These are phyloP conservation scores for Phaenicophaeus curvirostris DNA, from an alignment of 2,797 vertebrate genomes.

Conservation along the genomic window DNA sequence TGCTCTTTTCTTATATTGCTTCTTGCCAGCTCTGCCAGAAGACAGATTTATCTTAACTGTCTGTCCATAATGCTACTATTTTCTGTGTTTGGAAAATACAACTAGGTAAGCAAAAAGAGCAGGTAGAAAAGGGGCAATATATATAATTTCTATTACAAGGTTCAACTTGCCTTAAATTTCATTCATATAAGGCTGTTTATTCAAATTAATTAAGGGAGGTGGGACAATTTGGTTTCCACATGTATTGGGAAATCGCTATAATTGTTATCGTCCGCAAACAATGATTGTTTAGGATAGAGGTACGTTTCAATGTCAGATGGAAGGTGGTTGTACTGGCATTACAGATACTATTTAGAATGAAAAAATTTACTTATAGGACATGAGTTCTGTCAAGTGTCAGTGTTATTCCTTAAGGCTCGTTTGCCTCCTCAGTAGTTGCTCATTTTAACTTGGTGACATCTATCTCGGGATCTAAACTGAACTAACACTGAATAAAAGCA, in stretches of 20 bases:
- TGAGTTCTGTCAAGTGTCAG: neutral
- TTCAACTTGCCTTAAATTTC: neutral
- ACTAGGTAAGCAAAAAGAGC: neutral
- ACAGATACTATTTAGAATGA: neutral
- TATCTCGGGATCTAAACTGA: neutral
- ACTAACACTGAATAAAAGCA: neutral
- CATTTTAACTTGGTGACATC: neutral
- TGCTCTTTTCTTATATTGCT: neutral
- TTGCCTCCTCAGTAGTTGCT: neutral
- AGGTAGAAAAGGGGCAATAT: neutral
- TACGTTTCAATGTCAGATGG: rapidly evolving
- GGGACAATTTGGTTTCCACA: rapidly evolving
- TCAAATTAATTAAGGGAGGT: neutral
- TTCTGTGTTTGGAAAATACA: neutral
- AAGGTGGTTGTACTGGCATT: neutral
- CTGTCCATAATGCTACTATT: neutral
- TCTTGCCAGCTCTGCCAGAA: neutral
- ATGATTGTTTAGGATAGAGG: neutral
- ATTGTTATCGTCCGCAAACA: neutral
- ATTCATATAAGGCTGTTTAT: neutral
- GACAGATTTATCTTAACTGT: neutral
- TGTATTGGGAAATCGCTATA: neutral
- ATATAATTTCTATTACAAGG: neutral
- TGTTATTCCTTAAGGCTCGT: neutral
- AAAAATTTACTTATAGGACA: neutral